Evolutionary conservation across 2,888 invertebrate species (phyloP).

Genomic region (Lampropteryx suffumata): DNA sequence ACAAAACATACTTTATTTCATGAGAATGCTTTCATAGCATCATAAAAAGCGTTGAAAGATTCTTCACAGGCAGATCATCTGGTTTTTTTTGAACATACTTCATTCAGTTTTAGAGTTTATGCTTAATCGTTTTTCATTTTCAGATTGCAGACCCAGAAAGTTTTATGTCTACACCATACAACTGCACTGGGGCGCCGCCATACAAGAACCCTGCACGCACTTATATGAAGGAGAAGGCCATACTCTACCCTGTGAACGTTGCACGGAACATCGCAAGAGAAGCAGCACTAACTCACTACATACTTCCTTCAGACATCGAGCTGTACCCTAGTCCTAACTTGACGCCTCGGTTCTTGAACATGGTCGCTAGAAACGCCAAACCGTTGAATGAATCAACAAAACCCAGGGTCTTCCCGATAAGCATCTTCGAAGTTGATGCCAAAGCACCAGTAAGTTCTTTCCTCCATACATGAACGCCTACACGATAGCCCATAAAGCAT

Average conservation of each 20-base stretch:
- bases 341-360: slow-evolving; percentile 90
- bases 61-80: not conserved
- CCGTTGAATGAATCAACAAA: slow-evolving; percentile 82
- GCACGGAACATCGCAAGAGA: slow-evolving; percentile 95
- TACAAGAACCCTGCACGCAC: slow-evolving; percentile 86
- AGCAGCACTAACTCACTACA: slow-evolving; percentile 90
- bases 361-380: slow-evolving; percentile 89
- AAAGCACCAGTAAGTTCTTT: slow-evolving; percentile 61
- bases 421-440: slow-evolving; percentile 93
- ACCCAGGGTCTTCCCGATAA: slow-evolving; percentile 91
- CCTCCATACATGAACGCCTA: not conserved
- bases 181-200: slow-evolving; percentile 88
- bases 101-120: too few species aligned
- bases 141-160: slow-evolving; percentile 87
- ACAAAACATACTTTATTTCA: too few species aligned
- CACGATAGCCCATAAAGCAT: too few species aligned
- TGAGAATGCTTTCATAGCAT: too few species aligned
- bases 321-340: slow-evolving; percentile 93
- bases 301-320: slow-evolving; percentile 94
- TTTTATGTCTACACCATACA: slow-evolving; percentile 85
- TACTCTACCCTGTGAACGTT: slow-evolving; percentile 95
- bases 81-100: too few species aligned
- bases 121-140: slow-evolving; percentile 40
- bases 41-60: too few species aligned
- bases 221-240: slow-evolving; percentile 90